Percentiles rank a stretch among this genome's conserved stretches.
Conservation (phyloP, 1,140 invertebrate genomes). For the Leptopilina clavipes region DNA sequence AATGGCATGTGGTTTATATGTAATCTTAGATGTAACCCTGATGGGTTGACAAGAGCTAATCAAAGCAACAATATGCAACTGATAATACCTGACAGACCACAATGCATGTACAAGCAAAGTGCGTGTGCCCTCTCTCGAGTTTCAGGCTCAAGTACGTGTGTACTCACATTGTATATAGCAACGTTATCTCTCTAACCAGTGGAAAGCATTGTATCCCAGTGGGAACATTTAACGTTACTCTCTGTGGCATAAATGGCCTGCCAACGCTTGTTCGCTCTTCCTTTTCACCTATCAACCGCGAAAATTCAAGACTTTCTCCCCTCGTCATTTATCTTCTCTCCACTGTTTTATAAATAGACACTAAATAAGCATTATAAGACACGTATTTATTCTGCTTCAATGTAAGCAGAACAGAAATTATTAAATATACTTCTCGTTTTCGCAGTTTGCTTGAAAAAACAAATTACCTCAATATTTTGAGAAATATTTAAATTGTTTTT, state of each 20-base stretch:
- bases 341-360: not conserved
- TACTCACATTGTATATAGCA: not conserved
- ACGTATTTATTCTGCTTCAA: not conserved
- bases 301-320: conserved; percentile 14
- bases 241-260: conserved; percentile 23
- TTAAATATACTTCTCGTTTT: too few species aligned
- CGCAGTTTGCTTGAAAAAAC: too few species aligned
- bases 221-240: conserved; percentile 18
- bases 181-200: conserved; percentile 15
- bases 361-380: not conserved
- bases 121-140: not conserved
- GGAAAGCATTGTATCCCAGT: conserved; percentile 22
- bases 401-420: not conserved
- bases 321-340: not conserved
- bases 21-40: not conserved
- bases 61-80: conserved; percentile 7
- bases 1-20: not conserved
- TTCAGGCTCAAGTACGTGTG: not conserved
- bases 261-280: conserved; percentile 19
- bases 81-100: not conserved
- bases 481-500: too few species aligned
- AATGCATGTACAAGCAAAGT: not conserved
- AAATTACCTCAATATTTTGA: too few species aligned
- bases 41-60: not conserved
- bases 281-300: conserved; percentile 10